Evolutionary conservation across 2,888 invertebrate species (phyloP), one percentile per base, ranked within the genome.

Genomic region (Agriopis aurantiaria): DNA sequence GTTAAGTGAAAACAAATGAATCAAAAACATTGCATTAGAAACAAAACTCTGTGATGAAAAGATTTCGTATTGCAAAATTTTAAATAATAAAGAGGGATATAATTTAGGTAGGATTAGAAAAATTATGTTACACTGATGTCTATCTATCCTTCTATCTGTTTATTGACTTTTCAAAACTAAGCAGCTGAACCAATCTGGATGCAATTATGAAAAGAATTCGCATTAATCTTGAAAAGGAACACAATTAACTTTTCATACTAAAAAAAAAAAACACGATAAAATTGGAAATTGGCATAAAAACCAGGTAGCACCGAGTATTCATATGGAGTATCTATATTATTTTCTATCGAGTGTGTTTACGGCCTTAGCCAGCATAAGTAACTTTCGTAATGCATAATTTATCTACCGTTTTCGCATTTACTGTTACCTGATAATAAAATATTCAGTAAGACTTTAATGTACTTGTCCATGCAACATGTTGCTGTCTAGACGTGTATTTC

Each of bases 1-100:
- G 82, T 79, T 78, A 75, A 80, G 78, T 72, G 74, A 80, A 80
- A 79, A 80, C 77, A 79, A 78, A 82, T 83, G 79, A 79, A 80
- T 80, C 62, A 75, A 71, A 78, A 82, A 80, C 75, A 79, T 80
- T 76, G 75, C 75, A 75, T 74, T 69, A 71, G 69, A 72, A 69
- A 60, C 55, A 55, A 23, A 53, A 69, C 5, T 23, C 23, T 53
- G 52, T 53, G n/a, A 59, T 63, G 40, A 45, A 64, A 64, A 55
- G 55, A 53, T 45, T 5, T 58, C 9, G 8, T 10, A 60, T 55
- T 55, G 53, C 7, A 41, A 63, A 49, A 53, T 23, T 4, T 43
- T 33, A 10, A n/a, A 17, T 23, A 33, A 40, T n/a, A 0, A 23
- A 0, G 0, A 11, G 11, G 10, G 9, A 33, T 33, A 53, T 52